Evolutionary conservation across 2,113 vertebrate genomes (phyloP), one percentile per base, ranked within the genome.

Genomic region (Mustela nigripes): DNA sequence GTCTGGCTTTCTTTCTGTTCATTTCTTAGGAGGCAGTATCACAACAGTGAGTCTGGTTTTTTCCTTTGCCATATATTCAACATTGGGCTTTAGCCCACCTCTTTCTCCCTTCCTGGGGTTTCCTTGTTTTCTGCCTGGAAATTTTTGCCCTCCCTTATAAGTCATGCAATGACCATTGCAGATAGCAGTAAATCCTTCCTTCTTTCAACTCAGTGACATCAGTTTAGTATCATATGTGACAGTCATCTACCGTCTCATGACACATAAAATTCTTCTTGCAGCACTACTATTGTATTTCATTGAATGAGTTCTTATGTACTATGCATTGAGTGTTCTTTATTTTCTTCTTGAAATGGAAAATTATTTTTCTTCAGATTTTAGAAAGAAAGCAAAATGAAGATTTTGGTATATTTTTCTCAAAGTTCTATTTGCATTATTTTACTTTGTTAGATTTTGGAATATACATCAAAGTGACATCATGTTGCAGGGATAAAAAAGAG

Each of bases 341-440:
- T 76, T 83, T 73, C 28, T 62, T 42, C 21, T 33, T 48, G 7
- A 71, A 84, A 7, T 62, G 1, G 4, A 93, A 5, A 90, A 11
- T 65, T 48, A 71, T 24, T 93, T 89, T 78, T 22, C 21, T 74
- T 74, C 3, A 60, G 7, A 82, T 45, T 78, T 93, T 91, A 91
- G 60, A 78, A 83, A 63, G 24, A 56, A 39, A 69, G 28, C 0
- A 73, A 94, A 94, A 73, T 39, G 39, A 31, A 78, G 60, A 67
- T 5, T 36, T 89, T 56, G 8, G 73, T 74, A 33, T 87, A 45
- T 63, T 94, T 86, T 63, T 92, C 12, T 74, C 39, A 79, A 48
- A 56, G 50, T 89, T 69, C 33, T 48, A 33, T 85, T 93, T 93
- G 16, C 3, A 69, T n/a, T 24, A 63, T 63, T 97, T 97, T 56